A percentile compares a stretch with the other conserved stretches of the same genome.
phyloP scores from a whole-genome alignment of 2,888 invertebrate genomes.

The Megamerina dolium region DNA sequence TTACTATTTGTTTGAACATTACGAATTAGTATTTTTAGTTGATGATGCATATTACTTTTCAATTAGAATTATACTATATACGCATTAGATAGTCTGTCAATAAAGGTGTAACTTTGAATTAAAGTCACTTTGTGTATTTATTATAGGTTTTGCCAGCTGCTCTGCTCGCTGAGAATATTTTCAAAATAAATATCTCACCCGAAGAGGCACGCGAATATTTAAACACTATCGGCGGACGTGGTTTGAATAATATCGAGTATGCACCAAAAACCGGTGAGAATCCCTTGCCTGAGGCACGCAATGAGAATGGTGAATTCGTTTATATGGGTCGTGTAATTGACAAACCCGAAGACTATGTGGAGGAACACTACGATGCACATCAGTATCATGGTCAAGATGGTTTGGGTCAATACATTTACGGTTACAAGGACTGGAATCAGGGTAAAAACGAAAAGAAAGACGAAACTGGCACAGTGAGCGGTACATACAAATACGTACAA shows the following conservation, averaged over 20 bases:
- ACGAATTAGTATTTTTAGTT: too few species aligned
- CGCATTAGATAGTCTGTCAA: neutral
- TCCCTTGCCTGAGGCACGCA: conserved; percentile 47
- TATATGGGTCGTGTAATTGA: conserved; percentile 56
- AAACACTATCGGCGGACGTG: conserved; percentile 44
- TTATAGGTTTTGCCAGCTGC: conserved; percentile 28
- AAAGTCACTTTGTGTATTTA: conserved; percentile 1
- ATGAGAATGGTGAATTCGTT: conserved; percentile 43
- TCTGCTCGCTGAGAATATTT: conserved; percentile 49
- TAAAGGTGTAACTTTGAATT: too few species aligned
- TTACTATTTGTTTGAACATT: too few species aligned
- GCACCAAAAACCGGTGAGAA: conserved; percentile 55
- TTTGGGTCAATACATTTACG: conserved; percentile 66
- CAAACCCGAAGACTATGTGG: conserved; percentile 61
- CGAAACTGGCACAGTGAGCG: conserved; percentile 60
- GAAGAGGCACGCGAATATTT: conserved; percentile 51
- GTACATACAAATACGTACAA: conserved; percentile 66
- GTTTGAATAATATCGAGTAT: conserved; percentile 50
- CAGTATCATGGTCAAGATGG: conserved; percentile 69
- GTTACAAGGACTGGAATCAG: conserved; percentile 68
- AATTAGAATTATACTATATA: too few species aligned
- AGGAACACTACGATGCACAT: conserved; percentile 64
- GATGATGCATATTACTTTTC: too few species aligned
- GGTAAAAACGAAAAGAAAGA: conserved; percentile 66
- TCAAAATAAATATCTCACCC: conserved; percentile 52